phyloP scores from a whole-genome alignment of 2,888 invertebrate species.

The Girardia tigrina region DNA sequence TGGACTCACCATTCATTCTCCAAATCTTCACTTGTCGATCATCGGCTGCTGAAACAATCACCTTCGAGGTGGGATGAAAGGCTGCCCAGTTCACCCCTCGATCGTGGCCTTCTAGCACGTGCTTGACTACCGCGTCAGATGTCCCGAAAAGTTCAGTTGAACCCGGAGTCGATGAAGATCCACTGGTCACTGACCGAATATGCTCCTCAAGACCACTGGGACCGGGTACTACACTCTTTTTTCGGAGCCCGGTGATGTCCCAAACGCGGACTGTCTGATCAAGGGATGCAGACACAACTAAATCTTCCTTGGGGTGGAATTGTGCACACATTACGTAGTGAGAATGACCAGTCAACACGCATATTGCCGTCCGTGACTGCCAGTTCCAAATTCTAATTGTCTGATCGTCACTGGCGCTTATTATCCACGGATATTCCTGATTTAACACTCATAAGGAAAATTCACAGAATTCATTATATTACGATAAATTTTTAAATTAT shows the following conservation, averaged over 20 bases:
- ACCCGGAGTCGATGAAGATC: constrained; percentile 45
- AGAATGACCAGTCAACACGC: constrained; percentile 66
- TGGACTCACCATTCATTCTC: constrained; percentile 28
- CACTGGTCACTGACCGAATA: background rate
- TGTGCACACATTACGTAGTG: constrained; percentile 99
- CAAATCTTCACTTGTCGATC: constrained; percentile 59
- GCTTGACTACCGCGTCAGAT: constrained; percentile 58
- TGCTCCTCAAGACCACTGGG: constrained; percentile 66
- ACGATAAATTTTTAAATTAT: background rate
- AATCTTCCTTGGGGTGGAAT: constrained; percentile 88
- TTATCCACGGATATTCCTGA: constrained; percentile 87
- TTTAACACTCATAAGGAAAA: background rate
- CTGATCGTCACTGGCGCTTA: constrained; percentile 95
- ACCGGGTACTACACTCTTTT: constrained; percentile 93
- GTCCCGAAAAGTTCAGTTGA: constrained; percentile 71
- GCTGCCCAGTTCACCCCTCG: constrained; percentile 96
- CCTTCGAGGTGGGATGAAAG: constrained; percentile 81
- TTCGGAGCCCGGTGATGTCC: constrained; percentile 87
- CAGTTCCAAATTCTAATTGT: constrained; percentile 99
- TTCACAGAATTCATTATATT: background rate
- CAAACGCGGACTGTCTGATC: constrained; percentile 96
- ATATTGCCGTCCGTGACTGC: constrained; percentile 64
- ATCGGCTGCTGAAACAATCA: constrained; percentile 94
- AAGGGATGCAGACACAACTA: constrained; percentile 86
- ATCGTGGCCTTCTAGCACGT: constrained; percentile 54